These are phyloP conservation scores for Aradophagus sp. DNA, from an alignment of 1,140 invertebrate genomes.

Conservation along the genomic window DNA sequence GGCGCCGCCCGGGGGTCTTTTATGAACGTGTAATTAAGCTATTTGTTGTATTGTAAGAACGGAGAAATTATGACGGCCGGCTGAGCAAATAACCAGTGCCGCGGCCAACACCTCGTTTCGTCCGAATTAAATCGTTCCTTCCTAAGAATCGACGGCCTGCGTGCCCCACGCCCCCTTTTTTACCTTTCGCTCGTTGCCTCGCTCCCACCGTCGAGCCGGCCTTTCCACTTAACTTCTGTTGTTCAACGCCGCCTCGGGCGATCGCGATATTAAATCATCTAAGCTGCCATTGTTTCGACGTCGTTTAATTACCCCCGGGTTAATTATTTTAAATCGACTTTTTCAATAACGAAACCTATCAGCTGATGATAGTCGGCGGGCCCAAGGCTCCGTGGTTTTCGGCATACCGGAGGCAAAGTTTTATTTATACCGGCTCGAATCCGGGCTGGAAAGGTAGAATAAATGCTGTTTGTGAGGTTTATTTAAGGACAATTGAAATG, in stretches of 20 bases:
- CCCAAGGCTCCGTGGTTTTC: too few species aligned
- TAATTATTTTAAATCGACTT: conserved; percentile 39
- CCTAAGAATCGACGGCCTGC: conserved; percentile 31
- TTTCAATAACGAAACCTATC: conserved; percentile 35
- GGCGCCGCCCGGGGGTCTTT: conserved; percentile 47
- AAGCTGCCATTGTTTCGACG: conserved; percentile 26
- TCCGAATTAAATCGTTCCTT: conserved; percentile 60
- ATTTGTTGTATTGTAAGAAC: conserved; percentile 64
- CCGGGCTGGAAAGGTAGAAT: too few species aligned
- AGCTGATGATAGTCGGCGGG: too few species aligned
- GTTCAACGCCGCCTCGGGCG: conserved; percentile 31
- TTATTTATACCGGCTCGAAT: too few species aligned
- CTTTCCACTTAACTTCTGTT: conserved; percentile 29
- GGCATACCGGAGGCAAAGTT: too few species aligned
- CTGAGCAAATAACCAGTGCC: conserved; percentile 60
- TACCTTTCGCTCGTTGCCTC: neutral
- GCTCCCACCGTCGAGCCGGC: neutral
- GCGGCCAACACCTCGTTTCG: conserved; percentile 63
- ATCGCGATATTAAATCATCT: conserved; percentile 35
- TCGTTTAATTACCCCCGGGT: conserved; percentile 28
- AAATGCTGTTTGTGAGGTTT: too few species aligned
- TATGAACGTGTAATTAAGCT: conserved; percentile 68
- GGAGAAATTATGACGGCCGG: conserved; percentile 48
- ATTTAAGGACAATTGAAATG: too few species aligned
- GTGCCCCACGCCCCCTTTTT: conserved; percentile 17